Evolutionary conservation across 1,140 invertebrate species (phyloP).

Genomic region (Panagrolaimus sp.): DNA sequence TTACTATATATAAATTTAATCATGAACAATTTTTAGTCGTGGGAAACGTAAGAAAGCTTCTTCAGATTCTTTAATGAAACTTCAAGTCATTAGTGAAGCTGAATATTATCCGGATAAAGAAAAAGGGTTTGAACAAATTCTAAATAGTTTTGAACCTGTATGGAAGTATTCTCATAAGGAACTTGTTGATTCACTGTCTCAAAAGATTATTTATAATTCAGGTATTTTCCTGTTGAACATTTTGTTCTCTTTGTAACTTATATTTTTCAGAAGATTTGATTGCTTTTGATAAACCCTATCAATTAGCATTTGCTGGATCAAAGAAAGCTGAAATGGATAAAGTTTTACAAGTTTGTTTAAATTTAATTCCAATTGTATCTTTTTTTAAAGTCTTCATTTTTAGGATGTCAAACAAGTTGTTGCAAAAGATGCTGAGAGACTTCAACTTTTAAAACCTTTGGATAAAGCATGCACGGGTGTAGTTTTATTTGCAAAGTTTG

Average conservation of each 20-base stretch:
- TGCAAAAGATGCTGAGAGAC: neutral
- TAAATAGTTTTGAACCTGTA: neutral
- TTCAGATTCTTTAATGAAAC: too few species aligned
- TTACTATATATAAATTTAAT: too few species aligned
- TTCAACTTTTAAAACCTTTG: neutral
- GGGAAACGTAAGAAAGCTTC: too few species aligned
- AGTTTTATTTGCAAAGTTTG: neutral
- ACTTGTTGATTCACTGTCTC: neutral
- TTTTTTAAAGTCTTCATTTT: slow-evolving; percentile 1
- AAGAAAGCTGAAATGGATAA: neutral
- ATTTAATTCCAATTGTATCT: neutral
- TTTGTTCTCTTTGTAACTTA: neutral
- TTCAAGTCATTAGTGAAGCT: too few species aligned
- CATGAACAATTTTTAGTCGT: too few species aligned
- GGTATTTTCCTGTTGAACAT: neutral
- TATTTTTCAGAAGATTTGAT: neutral
- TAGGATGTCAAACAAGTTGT: neutral
- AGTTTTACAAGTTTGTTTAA: neutral
- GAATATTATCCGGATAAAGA: too few species aligned
- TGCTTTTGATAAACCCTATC: slow-evolving; percentile 2
- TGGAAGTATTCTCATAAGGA: neutral
- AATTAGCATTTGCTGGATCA: slow-evolving; percentile 5
- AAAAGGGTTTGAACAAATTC: neutral
- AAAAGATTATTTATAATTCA: neutral
- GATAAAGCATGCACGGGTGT: slow-evolving; percentile 6